Evolutionary conservation across 1,140 invertebrate species (phyloP).

Genomic region (Galleria mellonella): DNA sequence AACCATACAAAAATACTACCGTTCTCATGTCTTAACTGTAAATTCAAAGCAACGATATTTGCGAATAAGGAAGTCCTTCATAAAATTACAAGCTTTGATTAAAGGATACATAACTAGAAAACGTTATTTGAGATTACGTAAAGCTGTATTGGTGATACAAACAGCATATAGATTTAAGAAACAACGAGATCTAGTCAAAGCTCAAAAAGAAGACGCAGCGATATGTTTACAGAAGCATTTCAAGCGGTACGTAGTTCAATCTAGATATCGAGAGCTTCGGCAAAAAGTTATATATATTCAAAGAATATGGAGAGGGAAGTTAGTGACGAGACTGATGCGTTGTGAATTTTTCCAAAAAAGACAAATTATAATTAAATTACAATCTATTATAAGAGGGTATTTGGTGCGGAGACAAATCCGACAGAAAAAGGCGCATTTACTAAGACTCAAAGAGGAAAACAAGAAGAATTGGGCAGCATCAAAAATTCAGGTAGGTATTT

Average conservation of each 20-base stretch:
- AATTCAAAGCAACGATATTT: constrained; percentile 34
- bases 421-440: constrained; percentile 51
- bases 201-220: constrained; percentile 66
- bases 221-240: constrained; percentile 77
- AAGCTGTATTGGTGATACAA: constrained; percentile 46
- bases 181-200: constrained; percentile 19
- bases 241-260: constrained; percentile 71
- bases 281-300: constrained; percentile 57
- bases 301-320: constrained; percentile 59
- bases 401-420: constrained; percentile 58
- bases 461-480: constrained; percentile 72
- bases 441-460: constrained; percentile 62
- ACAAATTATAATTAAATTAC: constrained; percentile 52
- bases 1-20: constrained; percentile 47
- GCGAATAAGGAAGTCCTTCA: constrained; percentile 28
- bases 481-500: constrained; percentile 76
- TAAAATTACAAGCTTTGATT: constrained; percentile 51
- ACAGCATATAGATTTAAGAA: constrained; percentile 43
- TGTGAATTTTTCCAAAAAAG: constrained; percentile 46
- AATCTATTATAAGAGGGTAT: constrained; percentile 65
- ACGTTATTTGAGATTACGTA: constrained; percentile 33
- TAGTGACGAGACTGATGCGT: constrained; percentile 37
- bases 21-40: constrained; percentile 29
- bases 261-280: constrained; percentile 39
- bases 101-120: constrained; percentile 38